Percentiles rank a stretch among this genome's conserved stretches.
Conservation (phyloP, 2,888 invertebrate species). For the Callosobruchus maculatus region DNA sequence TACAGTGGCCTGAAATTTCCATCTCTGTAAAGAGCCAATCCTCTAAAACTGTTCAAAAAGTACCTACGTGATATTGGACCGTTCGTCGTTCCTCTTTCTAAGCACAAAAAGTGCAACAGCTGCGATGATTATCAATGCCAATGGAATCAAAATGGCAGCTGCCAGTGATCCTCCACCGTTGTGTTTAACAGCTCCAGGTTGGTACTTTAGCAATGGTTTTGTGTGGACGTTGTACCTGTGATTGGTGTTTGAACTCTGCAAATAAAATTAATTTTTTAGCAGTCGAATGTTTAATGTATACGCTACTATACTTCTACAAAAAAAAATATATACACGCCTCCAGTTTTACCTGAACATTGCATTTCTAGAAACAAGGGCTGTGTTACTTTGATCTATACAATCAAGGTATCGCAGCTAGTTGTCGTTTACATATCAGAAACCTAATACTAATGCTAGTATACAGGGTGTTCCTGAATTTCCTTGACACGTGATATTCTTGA, state of each 20-base stretch:
- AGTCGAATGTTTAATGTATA: too few relatives aligned
- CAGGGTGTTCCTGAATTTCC: too few relatives aligned
- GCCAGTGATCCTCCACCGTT: slow-evolving; percentile 21
- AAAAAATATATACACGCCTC: too few relatives aligned
- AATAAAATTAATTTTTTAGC: too few relatives aligned
- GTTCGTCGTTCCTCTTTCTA: slow-evolving; percentile 23
- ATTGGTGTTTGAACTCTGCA: slow-evolving; percentile 12
- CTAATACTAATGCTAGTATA: too few relatives aligned
- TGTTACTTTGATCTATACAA: too few relatives aligned
- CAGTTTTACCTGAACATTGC: neutral
- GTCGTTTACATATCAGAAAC: too few relatives aligned
- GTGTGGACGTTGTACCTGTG: slow-evolving; percentile 17
- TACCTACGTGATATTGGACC: slow-evolving; percentile 29
- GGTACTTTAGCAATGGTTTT: slow-evolving; percentile 4
- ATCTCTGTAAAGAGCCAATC: too few relatives aligned
- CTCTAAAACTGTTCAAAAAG: neutral
- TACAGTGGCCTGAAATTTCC: too few relatives aligned
- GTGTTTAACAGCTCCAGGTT: slow-evolving; percentile 2
- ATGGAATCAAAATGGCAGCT: slow-evolving; percentile 27
- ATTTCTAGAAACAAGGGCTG: neutral
- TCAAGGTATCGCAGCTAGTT: too few relatives aligned
- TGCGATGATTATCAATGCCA: slow-evolving; percentile 20
- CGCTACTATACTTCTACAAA: too few relatives aligned
- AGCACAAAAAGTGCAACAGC: slow-evolving; percentile 18
- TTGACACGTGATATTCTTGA: too few relatives aligned